Conservation (phyloP, 2,888 invertebrate genomes). For the Pomacea canaliculata region DNA sequence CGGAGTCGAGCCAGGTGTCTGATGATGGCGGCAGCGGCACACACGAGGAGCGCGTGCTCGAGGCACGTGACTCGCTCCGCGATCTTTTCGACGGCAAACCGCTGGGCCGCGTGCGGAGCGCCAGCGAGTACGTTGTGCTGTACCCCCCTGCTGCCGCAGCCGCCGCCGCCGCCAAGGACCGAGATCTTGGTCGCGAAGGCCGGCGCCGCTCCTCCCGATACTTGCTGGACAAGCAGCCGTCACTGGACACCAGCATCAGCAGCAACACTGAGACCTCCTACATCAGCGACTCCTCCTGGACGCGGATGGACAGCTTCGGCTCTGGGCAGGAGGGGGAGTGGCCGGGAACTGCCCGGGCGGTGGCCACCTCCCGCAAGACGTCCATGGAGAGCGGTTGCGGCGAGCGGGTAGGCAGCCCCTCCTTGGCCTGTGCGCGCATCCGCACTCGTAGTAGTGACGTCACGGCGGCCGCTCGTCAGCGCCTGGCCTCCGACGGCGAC, state of each 20-base stretch:
- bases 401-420: conserved; percentile 14
- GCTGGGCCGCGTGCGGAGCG: conserved; percentile 35
- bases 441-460: background rate
- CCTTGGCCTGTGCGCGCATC: background rate
- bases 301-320: conserved; percentile 26
- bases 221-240: conserved; percentile 15
- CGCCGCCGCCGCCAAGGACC: background rate
- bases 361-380: background rate
- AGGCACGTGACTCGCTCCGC: conserved; percentile 31
- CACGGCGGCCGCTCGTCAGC: background rate
- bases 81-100: conserved; percentile 37
- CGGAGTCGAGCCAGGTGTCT: conserved; percentile 37
- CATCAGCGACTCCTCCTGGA: conserved; percentile 36
- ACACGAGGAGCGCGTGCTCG: conserved; percentile 29
- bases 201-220: conserved; percentile 17
- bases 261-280: conserved; percentile 37
- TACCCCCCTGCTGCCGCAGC: conserved; percentile 28
- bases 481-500: conserved; percentile 11
- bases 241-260: conserved; percentile 26
- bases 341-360: conserved; percentile 2
- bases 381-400: conserved; percentile 12
- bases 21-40: conserved; percentile 26
- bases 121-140: conserved; percentile 48
- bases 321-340: conserved; percentile 17
- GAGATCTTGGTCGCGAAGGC: conserved; percentile 1